Evolutionary conservation across 1,140 invertebrate species (phyloP), one percentile per base, ranked within the genome.

Genomic region (Achroia grisella): DNA sequence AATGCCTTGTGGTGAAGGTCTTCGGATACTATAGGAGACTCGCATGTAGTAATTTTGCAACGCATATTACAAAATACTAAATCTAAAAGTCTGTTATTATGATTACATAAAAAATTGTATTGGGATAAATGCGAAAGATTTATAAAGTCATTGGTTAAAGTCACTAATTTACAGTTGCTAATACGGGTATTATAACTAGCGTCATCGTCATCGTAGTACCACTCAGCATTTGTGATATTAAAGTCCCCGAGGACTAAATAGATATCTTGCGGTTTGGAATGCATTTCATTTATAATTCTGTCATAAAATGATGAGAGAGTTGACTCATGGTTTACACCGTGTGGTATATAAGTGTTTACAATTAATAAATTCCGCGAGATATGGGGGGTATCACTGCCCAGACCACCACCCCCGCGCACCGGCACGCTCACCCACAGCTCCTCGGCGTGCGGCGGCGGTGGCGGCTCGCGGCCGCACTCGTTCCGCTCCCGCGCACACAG

Each of bases 351-450:
- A 32, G 30, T 32, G 9, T 10, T n/a, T 4, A 9, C 30, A n/a
- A 32, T n/a, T n/a, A 32, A 10, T 32, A 32, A 32, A 32, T 9
- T 3, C 9, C 10, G 30, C 9, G 11, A 10, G 30, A 32, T 10
- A 10, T 10, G 3, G 9, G 30, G 11, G 3, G 30, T 2, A 10
- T 3, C 30, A 10, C 2, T 10, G 9, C 3, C 3, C 3, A 2
- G 9, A 9, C 9, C 9, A 34, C 5, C 4, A 17, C 8, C 13
- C 34, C 12, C 9, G 13, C 28, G 14, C 27, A 39, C 30, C 35
- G 41, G 48, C 9, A 51, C 27, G 17, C 41, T 51, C 29, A 51
- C 34, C 50, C 50, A 52, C 8, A 46, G 28, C 39, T 52, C 50
- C 10, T 52, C 50, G 12, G 44, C 44, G n/a, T n/a, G n/a, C n/a